These are phyloP conservation scores for Denticeps clupeoides DNA, from an alignment of 2,797 vertebrate genomes.

Conservation along the genomic window DNA sequence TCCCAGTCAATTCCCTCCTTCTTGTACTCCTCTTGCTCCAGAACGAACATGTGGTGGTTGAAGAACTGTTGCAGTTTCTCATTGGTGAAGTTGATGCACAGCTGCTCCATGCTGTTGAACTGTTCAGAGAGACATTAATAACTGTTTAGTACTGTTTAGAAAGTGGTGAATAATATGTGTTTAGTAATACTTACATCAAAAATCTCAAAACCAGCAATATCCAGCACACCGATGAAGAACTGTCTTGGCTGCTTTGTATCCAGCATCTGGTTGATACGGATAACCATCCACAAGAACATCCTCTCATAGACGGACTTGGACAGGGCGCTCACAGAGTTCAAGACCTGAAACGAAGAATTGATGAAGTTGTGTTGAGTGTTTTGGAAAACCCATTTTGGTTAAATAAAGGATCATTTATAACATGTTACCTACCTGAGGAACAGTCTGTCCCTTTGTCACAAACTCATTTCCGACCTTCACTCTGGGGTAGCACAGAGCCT, in stretches of 20 bases:
- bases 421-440: constrained; percentile 79
- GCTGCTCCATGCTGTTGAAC: constrained; percentile 53
- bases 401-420: no score
- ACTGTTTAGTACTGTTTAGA: not conserved
- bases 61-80: constrained; percentile 65
- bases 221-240: constrained; percentile 79
- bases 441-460: constrained; percentile 77
- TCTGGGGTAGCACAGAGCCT: constrained; percentile 74
- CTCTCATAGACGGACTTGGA: constrained; percentile 78
- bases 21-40: constrained; percentile 64
- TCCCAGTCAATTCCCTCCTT: constrained; percentile 63
- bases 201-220: constrained; percentile 88
- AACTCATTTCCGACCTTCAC: constrained; percentile 80
- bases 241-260: constrained; percentile 82
- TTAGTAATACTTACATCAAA: constrained; percentile 66
- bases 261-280: constrained; percentile 82
- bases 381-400: no score
- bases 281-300: constrained; percentile 92
- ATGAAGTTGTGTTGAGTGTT: no score
- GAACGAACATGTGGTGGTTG: constrained; percentile 62
- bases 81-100: constrained; percentile 66
- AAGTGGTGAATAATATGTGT: not conserved
- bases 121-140: constrained; percentile 7
- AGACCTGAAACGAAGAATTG: constrained; percentile 66
- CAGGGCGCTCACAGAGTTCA: constrained; percentile 71